Evolutionary conservation across 2,888 invertebrate species (phyloP).

Genomic region (Euproctis similis): DNA sequence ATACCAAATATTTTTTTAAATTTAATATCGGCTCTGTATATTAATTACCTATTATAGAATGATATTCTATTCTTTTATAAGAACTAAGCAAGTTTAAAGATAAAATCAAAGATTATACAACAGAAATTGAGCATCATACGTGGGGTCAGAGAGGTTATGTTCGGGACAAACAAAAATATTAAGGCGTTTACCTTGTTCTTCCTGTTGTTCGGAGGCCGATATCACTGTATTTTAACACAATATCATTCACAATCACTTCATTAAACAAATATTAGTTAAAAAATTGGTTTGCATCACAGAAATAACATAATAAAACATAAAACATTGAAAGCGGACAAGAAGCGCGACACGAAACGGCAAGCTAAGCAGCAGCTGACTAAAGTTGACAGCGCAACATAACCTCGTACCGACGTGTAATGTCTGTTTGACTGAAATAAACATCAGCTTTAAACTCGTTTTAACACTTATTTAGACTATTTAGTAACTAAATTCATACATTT

Average conservation of each 20-base stretch:
- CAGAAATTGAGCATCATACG: slow-evolving; percentile 55
- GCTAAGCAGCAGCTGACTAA: slow-evolving; percentile 82
- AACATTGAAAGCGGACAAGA: slow-evolving; percentile 77
- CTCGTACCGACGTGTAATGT: slow-evolving; percentile 40
- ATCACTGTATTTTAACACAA: slow-evolving; percentile 63
- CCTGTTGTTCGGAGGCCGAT: slow-evolving; percentile 51
- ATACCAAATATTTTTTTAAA: too few relatives aligned
- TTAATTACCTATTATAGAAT: too few relatives aligned
- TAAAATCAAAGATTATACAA: too few relatives aligned
- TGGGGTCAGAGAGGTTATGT: slow-evolving; percentile 71
- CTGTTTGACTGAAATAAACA: too few relatives aligned
- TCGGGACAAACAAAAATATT: slow-evolving; percentile 72
- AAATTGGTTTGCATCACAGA: slow-evolving; percentile 74
- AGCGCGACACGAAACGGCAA: slow-evolving; percentile 80
- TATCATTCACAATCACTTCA: slow-evolving; percentile 56
- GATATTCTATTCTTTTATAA: slow-evolving; percentile 14
- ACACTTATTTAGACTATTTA: too few relatives aligned
- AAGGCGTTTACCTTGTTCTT: slow-evolving; percentile 73
- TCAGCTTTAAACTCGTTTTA: too few relatives aligned
- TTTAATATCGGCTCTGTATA: too few relatives aligned
- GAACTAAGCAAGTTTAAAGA: slow-evolving; percentile 21
- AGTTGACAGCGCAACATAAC: slow-evolving; percentile 48
- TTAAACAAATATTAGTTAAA: slow-evolving; percentile 60
- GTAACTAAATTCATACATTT: too few relatives aligned
- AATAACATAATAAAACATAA: slow-evolving; percentile 76